These are phyloP conservation scores for Chelidonichthys spinosus DNA, from an alignment of 2,797 vertebrate species.

Conservation along the genomic window DNA sequence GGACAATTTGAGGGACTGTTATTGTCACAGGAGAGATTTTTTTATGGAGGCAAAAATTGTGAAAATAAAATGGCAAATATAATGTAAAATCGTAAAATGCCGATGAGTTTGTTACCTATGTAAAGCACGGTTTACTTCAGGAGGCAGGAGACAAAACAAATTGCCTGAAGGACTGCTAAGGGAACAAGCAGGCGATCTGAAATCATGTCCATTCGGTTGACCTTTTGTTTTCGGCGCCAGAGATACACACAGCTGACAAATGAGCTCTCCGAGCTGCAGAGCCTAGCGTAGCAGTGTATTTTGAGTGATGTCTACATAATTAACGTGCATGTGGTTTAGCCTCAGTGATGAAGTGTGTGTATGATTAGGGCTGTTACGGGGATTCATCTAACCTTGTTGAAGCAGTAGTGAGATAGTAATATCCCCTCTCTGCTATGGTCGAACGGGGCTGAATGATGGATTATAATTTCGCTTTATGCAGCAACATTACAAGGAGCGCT, in stretches of 20 bases:
- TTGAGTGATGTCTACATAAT: constrained; percentile 87
- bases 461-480: constrained; percentile 66
- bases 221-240: constrained; percentile 78
- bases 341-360: constrained; percentile 82
- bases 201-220: constrained; percentile 70
- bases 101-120: neutral
- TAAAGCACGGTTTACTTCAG: constrained; percentile 22
- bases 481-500: constrained; percentile 51
- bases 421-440: constrained; percentile 69
- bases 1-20: neutral
- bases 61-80: neutral
- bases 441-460: constrained; percentile 70
- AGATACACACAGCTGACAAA: constrained; percentile 76
- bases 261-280: constrained; percentile 72
- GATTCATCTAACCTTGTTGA: constrained; percentile 80
- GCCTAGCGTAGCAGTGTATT: constrained; percentile 74
- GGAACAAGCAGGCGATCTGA: constrained; percentile 57
- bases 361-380: constrained; percentile 85
- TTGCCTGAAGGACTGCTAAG: constrained; percentile 33
- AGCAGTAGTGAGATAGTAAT: constrained; percentile 73
- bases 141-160: constrained; percentile 51
- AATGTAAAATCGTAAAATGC: neutral
- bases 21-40: neutral
- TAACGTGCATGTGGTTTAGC: constrained; percentile 81
- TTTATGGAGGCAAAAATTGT: neutral